These are phyloP conservation scores for Bungarus multicinctus DNA, from an alignment of 2,113 vertebrate genomes.

Conservation along the genomic window DNA sequence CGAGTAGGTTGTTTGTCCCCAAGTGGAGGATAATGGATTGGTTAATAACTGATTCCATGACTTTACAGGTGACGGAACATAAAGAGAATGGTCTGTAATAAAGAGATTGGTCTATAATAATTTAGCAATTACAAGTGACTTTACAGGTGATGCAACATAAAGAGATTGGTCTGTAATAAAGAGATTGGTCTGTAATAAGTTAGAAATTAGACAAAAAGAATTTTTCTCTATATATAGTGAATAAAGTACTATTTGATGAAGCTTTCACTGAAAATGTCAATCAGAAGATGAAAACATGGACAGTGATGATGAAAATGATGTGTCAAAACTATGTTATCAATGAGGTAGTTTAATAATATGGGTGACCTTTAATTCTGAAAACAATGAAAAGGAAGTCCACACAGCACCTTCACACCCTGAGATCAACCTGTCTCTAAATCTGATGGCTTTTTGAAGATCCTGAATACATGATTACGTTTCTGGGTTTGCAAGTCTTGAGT, in stretches of 20 bases:
- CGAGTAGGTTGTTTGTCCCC: too few species aligned
- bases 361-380: neutral
- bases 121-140: neutral
- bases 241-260: neutral
- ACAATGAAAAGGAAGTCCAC: neutral
- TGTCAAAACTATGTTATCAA: constrained; percentile 1
- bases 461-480: neutral
- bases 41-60: too few species aligned
- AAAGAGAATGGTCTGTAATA: too few species aligned
- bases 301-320: neutral
- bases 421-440: neutral
- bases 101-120: neutral
- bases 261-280: neutral
- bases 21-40: too few species aligned
- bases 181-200: neutral
- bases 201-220: neutral
- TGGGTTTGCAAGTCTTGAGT: neutral
- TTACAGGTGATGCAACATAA: too few species aligned
- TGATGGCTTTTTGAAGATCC: neutral
- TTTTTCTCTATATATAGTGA: neutral
- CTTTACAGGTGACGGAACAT: too few species aligned
- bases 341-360: neutral
- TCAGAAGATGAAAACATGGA: neutral
- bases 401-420: neutral
- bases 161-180: too few species aligned